Base-by-base conservation (phyloP, 2,797 vertebrate genomes). In the Pseudochromis fuscus region DNA sequence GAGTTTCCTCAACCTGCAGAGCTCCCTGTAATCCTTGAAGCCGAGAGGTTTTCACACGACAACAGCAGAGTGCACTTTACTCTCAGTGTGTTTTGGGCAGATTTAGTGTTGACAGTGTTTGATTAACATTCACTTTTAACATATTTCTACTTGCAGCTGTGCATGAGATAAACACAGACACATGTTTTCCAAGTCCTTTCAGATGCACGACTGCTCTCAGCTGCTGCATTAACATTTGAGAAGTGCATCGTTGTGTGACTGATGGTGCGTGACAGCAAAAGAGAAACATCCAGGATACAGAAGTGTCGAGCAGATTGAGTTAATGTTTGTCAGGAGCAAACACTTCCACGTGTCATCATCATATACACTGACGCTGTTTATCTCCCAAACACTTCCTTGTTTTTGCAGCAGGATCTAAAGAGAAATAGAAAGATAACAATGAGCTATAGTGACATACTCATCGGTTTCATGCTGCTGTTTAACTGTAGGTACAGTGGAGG, bases 281-380 rank as follows among this genome's bases (percentile, higher is more conserved):
- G 45, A 68, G 45, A 68, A 66, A 67, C 77, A 51, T 69, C 82
- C 44, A 76, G 65, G 70, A 66, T 8, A 40, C 45, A 25, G 24
- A 53, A 56, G 72, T 8, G 72, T 75, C 65, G 65, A 84, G 60
- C 77, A 82, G 79, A 77, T 81, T 53, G 57, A 73, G 77, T 79
- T 46, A 58, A 31, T 21, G 49, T 71, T 64, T 76, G 74, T 60
- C 68, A 67, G 68, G 44, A 68, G 63, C 53, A 61, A 46, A 42
- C 15, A 57, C 52, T 10, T 45, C 24, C 64, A 51, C 57, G 11
- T n/a, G 2, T n/a, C 48, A 19, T n/a, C 48, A 19, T 73, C 49
- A 3, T 56, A 28, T 18, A 62, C 51, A 19, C 33, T n/a, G 35
- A 60, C 38, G 0, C 37, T 18, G 5, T 35, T 79, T 46, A 63